Base-by-base conservation (phyloP, 2,113 vertebrate species). In the Oreochromis tanganicae region DNA sequence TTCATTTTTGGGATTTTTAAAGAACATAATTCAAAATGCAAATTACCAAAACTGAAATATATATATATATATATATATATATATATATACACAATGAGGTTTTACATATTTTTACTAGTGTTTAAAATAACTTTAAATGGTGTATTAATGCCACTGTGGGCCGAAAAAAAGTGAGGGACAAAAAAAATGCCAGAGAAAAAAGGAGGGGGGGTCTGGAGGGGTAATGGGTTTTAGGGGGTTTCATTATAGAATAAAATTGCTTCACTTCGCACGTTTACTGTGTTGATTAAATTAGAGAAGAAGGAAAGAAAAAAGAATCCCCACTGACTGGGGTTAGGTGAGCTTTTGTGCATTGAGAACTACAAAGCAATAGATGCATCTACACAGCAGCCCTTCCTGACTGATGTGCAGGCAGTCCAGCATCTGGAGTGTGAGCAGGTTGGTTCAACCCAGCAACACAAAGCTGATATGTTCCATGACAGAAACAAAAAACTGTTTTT, bases 151-250 rank as follows among this genome's bases (percentile, higher is more conserved):
- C 1, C 57, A 61, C 9, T 61, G 1, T 54, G 52, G 52, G n/a
- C 0, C 50, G 8, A 11, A 54, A 54, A 54, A 54, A 54, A 54
- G 19, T 11, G 52, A 54, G 52, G 19, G 19, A 54, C 52, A 54
- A 21, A 21, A 54, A 11, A 59, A 59, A 61, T 59, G 57, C 57
- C 6, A 59, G 27, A 29, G 29, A 56, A 14, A 2, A 6, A 2
- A 0, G 5, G 1, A 1, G 1, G 3, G 2, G 11, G 2, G 9
- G 19, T 1, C 9, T 7, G 54, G 54, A 1, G 54, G 54, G 54
- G 54, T 6, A 4, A 1, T 24, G 54, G 54, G 54, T 56, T 56
- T 12, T 56, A 24, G 21, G 54, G n/a, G 1, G 10, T 56, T 56
- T 24, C 21, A 56, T 56, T 13, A 13, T 13, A 27, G 54, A 56